These are phyloP conservation scores for Condylostylus longicornis DNA, from an alignment of 1,140 invertebrate genomes.

Conservation along the genomic window DNA sequence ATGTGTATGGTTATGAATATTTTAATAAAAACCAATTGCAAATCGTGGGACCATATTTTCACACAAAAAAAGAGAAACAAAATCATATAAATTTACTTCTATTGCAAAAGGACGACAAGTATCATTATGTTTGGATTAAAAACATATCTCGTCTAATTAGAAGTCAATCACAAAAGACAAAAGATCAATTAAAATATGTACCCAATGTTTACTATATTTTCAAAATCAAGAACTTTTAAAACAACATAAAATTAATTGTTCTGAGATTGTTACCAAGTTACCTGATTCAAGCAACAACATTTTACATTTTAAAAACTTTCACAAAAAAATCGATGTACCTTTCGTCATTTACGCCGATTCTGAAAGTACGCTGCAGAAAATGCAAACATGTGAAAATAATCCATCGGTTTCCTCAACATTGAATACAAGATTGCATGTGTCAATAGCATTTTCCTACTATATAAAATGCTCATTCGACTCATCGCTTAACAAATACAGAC, in stretches of 20 bases:
- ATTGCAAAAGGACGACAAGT: constrained; percentile 5
- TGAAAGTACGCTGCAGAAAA: constrained; percentile 18
- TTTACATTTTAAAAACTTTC: constrained; percentile 18
- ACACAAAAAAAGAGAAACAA: not conserved
- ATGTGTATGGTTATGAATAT: constrained; percentile 5
- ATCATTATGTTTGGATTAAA: constrained; percentile 11
- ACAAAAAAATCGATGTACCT: constrained; percentile 15
- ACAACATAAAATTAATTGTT: constrained; percentile 12
- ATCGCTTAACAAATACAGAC: constrained; percentile 2
- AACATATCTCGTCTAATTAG: constrained; percentile 11
- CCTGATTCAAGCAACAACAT: constrained; percentile 10
- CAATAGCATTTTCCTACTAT: constrained; percentile 6
- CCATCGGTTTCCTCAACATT: not conserved
- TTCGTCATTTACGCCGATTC: constrained; percentile 27
- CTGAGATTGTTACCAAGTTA: constrained; percentile 10
- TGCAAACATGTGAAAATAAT: constrained; percentile 2
- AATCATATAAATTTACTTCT: constrained; percentile 6
- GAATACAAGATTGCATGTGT: constrained; percentile 4
- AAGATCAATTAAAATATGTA: constrained; percentile 13
- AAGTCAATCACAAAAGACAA: constrained; percentile 12
- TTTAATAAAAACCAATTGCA: too few relatives aligned
- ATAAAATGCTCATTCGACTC: constrained; percentile 7
- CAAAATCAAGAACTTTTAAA: constrained; percentile 9
- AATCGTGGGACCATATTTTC: constrained; percentile 1
- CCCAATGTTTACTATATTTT: constrained; percentile 16